Conservation (phyloP, 2,888 invertebrate genomes). For the Acronicta aceris region DNA sequence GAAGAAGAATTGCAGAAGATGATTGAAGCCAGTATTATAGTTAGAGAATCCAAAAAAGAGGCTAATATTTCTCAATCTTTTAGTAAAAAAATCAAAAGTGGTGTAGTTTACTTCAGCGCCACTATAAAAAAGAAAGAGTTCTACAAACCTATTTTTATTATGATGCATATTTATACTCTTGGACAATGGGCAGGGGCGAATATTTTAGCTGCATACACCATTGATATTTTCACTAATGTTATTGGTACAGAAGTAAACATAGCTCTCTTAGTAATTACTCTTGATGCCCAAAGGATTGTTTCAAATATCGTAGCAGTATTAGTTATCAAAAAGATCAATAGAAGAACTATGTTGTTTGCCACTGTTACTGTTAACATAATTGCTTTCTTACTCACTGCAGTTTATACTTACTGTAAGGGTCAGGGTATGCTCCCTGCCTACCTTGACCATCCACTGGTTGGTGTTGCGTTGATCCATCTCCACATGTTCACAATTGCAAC, state of each 20-base stretch:
- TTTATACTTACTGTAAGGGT: constrained; percentile 65
- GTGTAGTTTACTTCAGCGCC: constrained; percentile 51
- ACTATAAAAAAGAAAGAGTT: constrained; percentile 70
- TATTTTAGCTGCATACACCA: constrained; percentile 68
- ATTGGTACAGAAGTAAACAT: constrained; percentile 65
- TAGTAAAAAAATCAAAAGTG: constrained; percentile 46
- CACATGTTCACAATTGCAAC: constrained; percentile 88
- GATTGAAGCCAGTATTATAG: constrained; percentile 70
- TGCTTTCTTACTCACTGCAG: constrained; percentile 64
- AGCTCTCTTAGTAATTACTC: constrained; percentile 64
- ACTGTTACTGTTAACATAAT: constrained; percentile 63
- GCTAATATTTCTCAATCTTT: constrained; percentile 58
- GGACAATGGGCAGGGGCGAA: constrained; percentile 73
- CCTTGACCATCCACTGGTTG: constrained; percentile 70
- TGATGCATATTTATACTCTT: constrained; percentile 71
- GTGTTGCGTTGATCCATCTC: constrained; percentile 66
- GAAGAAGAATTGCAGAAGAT: constrained; percentile 75
- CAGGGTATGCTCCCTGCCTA: constrained; percentile 59
- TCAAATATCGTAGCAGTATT: constrained; percentile 66
- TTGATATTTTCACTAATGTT: constrained; percentile 66
- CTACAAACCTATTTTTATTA: constrained; percentile 73
- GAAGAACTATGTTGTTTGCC: constrained; percentile 67
- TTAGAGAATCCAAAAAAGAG: constrained; percentile 64
- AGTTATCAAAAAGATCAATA: constrained; percentile 67
- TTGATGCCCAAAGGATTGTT: constrained; percentile 69